Base-by-base conservation (phyloP, 2,797 vertebrate genomes). In the Dallia pectoralis region DNA sequence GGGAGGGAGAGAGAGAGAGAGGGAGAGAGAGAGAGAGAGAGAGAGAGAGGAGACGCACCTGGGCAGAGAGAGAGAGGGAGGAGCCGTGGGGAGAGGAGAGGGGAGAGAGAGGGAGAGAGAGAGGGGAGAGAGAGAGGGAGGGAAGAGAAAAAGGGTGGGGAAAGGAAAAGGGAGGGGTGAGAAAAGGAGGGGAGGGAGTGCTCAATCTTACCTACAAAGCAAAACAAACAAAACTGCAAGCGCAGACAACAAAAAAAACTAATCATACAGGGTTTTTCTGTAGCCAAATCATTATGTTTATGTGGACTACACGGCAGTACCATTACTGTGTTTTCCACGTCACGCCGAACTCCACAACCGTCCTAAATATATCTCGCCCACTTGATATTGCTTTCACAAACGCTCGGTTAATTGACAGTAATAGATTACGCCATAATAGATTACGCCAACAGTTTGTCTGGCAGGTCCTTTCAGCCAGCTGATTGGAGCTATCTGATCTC, bases 401-500 rank as follows among this genome's bases (percentile, higher is more conserved):
- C 16, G 22, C 40, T 65, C 69, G 70, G 68, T 69, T 79, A 81
- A 85, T 62, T 77, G 67, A 73, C 71, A 74, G 73, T 77, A 77
- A 82, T 74, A 44, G 48, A 80, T 44, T 44, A 72, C 64, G 78
- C 66, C 73, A 66, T 74, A 76, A 85, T 76, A 44, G 40, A 44
- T 44, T 44, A 44, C 3, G 40, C 8, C 40, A 44, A 74, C 75
- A 78, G 81, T 77, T 74, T 84, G 69, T 79, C 64, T 74, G 75
- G 68, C 70, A 47, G 32, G 77, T 40, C 12, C 76, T 81, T 87
- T 72, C 77, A 76, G 66, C 76, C 69, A 48, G 72, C 44, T 74
- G 67, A 87, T 84, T 81, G 70, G n/a, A 74, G 25, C 80, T 78
- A 83, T 82, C 73, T 47, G 72, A 81, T 84, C 79, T 59, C 73